These are phyloP conservation scores for Caenorhabditis tropicalis DNA, from an alignment of 1,140 invertebrate species.

Conservation along the genomic window DNA sequence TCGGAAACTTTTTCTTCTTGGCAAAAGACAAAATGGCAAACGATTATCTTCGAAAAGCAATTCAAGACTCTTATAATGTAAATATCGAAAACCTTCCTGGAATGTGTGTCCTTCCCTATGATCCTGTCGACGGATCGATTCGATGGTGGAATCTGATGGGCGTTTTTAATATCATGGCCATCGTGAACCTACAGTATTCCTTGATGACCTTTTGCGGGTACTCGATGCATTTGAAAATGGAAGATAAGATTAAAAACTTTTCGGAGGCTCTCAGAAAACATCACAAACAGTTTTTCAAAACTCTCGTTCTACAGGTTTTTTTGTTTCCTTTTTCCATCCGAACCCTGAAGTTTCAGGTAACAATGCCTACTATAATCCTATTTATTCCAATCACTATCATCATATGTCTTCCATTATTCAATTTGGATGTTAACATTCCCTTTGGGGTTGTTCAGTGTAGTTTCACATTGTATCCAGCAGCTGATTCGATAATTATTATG, in stretches of 20 bases:
- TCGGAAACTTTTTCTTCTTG: neutral
- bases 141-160: neutral
- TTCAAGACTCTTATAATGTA: neutral
- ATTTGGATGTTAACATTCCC: neutral
- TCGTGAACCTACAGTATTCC: neutral
- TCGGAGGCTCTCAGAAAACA: neutral
- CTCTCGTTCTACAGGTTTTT: neutral
- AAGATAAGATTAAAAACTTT: neutral
- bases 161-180: neutral
- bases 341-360: neutral
- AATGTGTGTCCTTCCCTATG: neutral
- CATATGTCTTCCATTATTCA: neutral
- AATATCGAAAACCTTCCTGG: neutral
- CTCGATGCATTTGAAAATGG: neutral
- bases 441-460: neutral
- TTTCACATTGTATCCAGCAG: neutral
- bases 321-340: too few species aligned
- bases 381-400: neutral
- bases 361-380: neutral
- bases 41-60: neutral
- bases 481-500: neutral
- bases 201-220: neutral
- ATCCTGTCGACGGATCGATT: neutral
- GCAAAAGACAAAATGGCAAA: neutral
- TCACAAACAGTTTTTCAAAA: neutral